These are phyloP conservation scores for Centropus bengalensis DNA, from an alignment of 2,113 vertebrate genomes.

Conservation along the genomic window DNA sequence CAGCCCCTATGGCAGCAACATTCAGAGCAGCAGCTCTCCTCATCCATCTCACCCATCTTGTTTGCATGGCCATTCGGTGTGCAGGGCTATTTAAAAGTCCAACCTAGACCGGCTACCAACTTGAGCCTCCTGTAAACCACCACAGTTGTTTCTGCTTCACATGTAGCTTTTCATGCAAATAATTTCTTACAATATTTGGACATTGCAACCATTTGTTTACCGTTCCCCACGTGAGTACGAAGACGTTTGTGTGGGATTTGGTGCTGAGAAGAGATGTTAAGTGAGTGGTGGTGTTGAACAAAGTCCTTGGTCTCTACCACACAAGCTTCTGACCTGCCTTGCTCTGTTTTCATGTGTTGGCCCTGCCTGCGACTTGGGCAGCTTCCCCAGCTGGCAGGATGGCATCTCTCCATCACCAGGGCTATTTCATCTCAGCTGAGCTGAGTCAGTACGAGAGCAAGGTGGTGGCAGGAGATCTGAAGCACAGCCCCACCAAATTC, in stretches of 20 bases:
- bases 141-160: background rate
- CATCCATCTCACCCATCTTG: background rate
- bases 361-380: accelerated
- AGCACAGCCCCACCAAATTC: background rate
- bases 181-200: background rate
- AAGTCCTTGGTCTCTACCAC: background rate
- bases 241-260: background rate
- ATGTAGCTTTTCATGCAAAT: conserved; percentile 46
- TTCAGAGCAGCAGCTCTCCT: background rate
- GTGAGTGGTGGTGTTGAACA: background rate
- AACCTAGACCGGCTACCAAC: background rate
- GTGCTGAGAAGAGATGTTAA: background rate
- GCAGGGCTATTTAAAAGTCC: conserved; percentile 26
- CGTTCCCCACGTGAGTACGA: background rate
- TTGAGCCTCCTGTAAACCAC: conserved; percentile 10
- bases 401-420: background rate
- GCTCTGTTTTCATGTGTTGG: accelerated
- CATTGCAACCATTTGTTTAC: background rate
- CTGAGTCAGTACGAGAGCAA: background rate
- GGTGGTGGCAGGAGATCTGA: background rate
- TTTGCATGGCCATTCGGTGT: conserved; percentile 5
- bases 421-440: background rate
- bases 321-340: background rate
- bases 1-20: background rate
- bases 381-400: background rate